A percentile compares a stretch with the other conserved stretches of the same genome.
Evolutionary conservation across 2,797 vertebrate genomes (phyloP).

Genomic region (Psittacula echo): DNA sequence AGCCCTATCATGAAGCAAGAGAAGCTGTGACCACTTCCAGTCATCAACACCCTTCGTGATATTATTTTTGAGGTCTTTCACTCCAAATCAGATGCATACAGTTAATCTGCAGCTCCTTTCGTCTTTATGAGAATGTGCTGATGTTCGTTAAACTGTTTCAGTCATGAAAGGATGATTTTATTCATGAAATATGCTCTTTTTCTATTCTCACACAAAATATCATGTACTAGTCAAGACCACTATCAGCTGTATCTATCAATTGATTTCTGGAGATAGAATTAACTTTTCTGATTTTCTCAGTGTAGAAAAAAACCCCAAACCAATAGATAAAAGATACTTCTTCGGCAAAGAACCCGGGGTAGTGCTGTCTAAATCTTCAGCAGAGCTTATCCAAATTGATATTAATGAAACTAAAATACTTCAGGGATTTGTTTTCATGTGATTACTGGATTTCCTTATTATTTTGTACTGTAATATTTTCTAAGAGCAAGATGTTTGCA

Average conservation of each 20-base stretch:
- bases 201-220: neutral
- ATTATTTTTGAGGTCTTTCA: neutral
- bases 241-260: neutral
- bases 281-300: neutral
- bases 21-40: neutral
- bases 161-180: neutral
- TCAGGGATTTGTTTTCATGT: neutral
- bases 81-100: neutral
- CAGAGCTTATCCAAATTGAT: neutral
- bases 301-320: neutral
- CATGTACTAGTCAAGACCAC: neutral
- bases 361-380: neutral
- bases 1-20: neutral
- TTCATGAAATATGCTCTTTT: neutral
- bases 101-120: rapidly evolving
- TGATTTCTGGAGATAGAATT: neutral
- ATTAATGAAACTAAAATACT: neutral
- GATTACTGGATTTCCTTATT: neutral
- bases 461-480: neutral
- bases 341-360: neutral
- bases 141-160: neutral
- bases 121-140: neutral
- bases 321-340: neutral
- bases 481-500: neutral
- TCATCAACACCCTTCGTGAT: neutral